Conservation (phyloP, 2,113 vertebrate genomes). For the Galeopterus variegatus region DNA sequence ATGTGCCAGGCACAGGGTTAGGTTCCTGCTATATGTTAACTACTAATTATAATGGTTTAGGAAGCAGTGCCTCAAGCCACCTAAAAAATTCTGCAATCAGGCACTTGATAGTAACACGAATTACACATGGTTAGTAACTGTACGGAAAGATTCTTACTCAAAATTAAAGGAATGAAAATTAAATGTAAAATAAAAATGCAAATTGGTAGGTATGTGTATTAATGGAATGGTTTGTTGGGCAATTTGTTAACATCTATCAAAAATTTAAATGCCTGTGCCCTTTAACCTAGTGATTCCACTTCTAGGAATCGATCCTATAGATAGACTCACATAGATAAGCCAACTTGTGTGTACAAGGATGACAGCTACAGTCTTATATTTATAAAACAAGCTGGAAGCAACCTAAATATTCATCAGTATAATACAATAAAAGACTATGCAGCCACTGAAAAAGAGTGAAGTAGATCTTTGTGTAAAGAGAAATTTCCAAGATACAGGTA, state of each 20-base stretch:
- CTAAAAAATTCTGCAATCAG: neutral
- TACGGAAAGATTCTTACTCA: neutral
- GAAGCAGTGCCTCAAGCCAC: neutral
- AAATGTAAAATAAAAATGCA: slow-evolving; percentile 12
- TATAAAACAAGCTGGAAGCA: neutral
- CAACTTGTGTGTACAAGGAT: neutral
- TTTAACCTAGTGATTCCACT: neutral
- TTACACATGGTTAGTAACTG: slow-evolving; percentile 45
- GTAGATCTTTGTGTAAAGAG: neutral
- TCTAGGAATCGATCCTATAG: neutral
- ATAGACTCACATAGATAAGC: neutral
- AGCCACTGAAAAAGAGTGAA: neutral
- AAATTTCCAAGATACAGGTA: neutral
- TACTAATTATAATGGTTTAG: neutral
- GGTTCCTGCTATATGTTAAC: slow-evolving; percentile 23
- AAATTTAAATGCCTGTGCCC: neutral
- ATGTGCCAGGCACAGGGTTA: neutral
- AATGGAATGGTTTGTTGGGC: neutral
- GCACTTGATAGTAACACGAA: neutral
- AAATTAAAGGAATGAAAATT: slow-evolving; percentile 16
- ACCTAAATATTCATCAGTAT: neutral
- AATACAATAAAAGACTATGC: neutral
- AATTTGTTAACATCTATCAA: neutral
- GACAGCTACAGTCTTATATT: neutral
- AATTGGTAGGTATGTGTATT: neutral